These are phyloP conservation scores for Lomographa bimaculata DNA, from an alignment of 2,888 invertebrate genomes.

Conservation along the genomic window DNA sequence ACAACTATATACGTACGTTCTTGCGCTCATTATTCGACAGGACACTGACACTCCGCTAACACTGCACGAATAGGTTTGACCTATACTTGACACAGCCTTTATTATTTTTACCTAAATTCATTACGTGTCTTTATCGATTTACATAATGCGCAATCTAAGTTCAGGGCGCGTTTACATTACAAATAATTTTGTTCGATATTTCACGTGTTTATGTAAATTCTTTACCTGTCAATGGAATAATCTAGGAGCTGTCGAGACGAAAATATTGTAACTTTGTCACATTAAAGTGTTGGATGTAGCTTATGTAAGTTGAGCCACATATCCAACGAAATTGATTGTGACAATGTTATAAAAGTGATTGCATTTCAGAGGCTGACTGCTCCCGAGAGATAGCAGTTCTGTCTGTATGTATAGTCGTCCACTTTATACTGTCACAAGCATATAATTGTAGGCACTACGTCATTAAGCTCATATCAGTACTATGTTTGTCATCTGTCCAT, in stretches of 20 bases:
- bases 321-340: constrained; percentile 15
- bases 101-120: constrained; percentile 55
- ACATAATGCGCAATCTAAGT: constrained; percentile 34
- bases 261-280: constrained; percentile 17
- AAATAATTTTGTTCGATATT: constrained; percentile 16
- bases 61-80: constrained; percentile 52
- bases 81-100: constrained; percentile 69
- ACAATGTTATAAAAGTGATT: constrained; percentile 19
- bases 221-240: too few relatives aligned
- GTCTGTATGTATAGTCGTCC: constrained; percentile 44
- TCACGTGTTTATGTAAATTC: too few relatives aligned
- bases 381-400: constrained; percentile 22
- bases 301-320: neutral
- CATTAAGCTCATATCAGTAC: constrained; percentile 87
- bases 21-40: too few relatives aligned
- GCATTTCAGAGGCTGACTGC: constrained; percentile 13
- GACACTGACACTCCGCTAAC: constrained; percentile 32
- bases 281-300: constrained; percentile 3
- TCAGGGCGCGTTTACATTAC: constrained; percentile 22
- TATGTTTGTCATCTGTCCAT: constrained; percentile 77
- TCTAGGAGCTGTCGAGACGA: constrained; percentile 9
- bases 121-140: constrained; percentile 37
- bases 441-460: constrained; percentile 86
- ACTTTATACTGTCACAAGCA: constrained; percentile 73
- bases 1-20: constrained; percentile 19